Evolutionary conservation across 2,888 invertebrate genomes (phyloP).

Genomic region (Andrena marginata): DNA sequence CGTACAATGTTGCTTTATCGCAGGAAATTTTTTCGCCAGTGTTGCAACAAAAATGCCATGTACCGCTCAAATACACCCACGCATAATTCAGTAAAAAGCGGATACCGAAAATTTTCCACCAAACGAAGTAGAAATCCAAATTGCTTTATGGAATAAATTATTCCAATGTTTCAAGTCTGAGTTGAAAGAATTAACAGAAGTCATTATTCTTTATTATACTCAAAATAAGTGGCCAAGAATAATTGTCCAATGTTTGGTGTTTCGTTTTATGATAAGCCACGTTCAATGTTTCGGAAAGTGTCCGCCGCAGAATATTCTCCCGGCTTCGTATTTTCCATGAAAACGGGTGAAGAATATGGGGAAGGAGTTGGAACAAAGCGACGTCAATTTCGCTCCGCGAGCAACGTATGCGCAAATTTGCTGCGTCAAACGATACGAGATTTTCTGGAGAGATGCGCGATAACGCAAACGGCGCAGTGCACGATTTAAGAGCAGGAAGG

Average conservation of each 20-base stretch:
- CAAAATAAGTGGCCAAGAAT: too few relatives aligned
- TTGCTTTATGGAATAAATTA: too few relatives aligned
- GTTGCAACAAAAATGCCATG: constrained; percentile 34
- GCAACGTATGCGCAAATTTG: constrained; percentile 43
- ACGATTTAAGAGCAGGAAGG: constrained; percentile 39
- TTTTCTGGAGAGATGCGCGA: constrained; percentile 54
- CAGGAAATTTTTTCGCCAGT: constrained; percentile 31
- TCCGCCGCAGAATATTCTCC: too few relatives aligned
- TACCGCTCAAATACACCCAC: background rate
- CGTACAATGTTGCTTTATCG: constrained; percentile 64
- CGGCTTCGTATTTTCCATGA: background rate
- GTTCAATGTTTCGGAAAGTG: too few relatives aligned
- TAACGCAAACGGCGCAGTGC: constrained; percentile 41
- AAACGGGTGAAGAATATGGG: background rate
- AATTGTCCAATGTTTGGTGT: too few relatives aligned
- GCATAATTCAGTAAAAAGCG: too few relatives aligned
- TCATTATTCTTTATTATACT: too few relatives aligned
- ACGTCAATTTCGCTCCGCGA: constrained; percentile 14
- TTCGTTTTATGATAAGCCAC: too few relatives aligned
- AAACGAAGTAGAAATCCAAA: too few relatives aligned
- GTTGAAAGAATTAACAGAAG: too few relatives aligned
- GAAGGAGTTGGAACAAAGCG: constrained; percentile 23
- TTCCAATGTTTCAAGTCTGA: too few relatives aligned
- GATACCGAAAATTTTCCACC: background rate
- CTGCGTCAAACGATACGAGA: constrained; percentile 49